Evolutionary conservation across 1,140 invertebrate species (phyloP), one percentile per base, ranked within the genome.

Genomic region (Brachionus manjavacas): DNA sequence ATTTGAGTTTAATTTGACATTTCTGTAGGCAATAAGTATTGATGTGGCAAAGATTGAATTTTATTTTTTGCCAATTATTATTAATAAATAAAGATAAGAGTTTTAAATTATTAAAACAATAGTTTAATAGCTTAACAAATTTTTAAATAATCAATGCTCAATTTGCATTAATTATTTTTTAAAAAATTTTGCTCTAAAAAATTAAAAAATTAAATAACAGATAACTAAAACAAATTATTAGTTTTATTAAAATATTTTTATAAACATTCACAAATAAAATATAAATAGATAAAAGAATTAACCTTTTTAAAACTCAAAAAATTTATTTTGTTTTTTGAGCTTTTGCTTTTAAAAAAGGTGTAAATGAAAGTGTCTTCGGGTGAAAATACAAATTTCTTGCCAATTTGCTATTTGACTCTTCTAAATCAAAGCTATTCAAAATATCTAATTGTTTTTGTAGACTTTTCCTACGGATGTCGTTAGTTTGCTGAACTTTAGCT

Each of bases 351-450:
- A 39, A 41, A 72, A 41, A 72, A 46, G 68, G 68, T 20, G 68
- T 72, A 41, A 72, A 72, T 41, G 68, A 72, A 41, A 72, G 39
- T 20, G 68, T 72, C 41, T 72, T 72, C 1, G 68, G 68, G 25
- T 72, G 68, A 72, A 39, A 72, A 41, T 72, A 72, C 8, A 72
- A 41, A 72, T 72, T 72, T 41, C 39, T 72, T 14, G 68, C 68
- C 16, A 72, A 41, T 41, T 41, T 72, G 14, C 68, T 39, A 72
- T 72, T 72, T 11, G 68, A 72, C 9, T 72, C 68, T 72, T 72
- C 31, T 31, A 72, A 72, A 41, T 72, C 41, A 41, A 72, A 39
- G 6, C 35, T 72, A 41, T 41, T 41, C 3, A 72, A 41, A n/a
- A 72, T 41, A 2, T 72, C 35, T 8, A 72, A 9, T 16, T 72